Conservation (phyloP, 1,140 invertebrate species). For the Papilio dardanus region DNA sequence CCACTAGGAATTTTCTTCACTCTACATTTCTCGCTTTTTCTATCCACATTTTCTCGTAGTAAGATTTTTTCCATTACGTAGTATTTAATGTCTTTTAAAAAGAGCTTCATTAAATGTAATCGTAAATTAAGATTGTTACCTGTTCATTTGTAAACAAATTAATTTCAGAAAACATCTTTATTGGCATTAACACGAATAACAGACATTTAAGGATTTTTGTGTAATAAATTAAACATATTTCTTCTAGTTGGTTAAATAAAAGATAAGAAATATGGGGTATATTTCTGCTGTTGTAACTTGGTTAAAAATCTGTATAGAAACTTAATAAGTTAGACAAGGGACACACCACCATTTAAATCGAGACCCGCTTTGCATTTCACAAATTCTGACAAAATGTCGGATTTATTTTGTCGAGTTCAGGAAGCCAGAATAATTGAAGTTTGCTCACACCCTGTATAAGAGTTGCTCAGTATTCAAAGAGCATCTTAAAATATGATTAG, state of each 20-base stretch:
- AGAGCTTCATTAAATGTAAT: conserved; percentile 21
- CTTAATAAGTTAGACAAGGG: background rate
- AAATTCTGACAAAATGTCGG: conserved; percentile 6
- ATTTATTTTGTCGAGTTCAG: background rate
- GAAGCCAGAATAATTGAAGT: conserved; percentile 8
- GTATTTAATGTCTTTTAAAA: background rate
- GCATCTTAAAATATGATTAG: background rate
- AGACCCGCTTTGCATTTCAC: background rate
- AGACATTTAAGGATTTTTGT: too few species aligned
- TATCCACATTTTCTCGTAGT: background rate
- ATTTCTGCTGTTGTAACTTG: too few species aligned
- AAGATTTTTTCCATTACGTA: conserved; percentile 17
- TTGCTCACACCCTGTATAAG: background rate
- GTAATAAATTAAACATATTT: too few species aligned
- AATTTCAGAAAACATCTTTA: background rate
- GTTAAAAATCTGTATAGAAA: background rate
- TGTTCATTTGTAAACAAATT: background rate
- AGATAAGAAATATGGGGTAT: too few species aligned
- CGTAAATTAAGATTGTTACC: background rate
- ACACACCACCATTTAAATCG: background rate
- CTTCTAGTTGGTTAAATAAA: too few species aligned
- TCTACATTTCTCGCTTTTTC: background rate
- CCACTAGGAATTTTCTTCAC: conserved; percentile 1
- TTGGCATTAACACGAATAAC: too few species aligned
- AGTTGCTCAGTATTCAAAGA: background rate